Conservation (phyloP, 37 sponge, comb jelly and placozoan species). For the Tethya wilhelma region DNA sequence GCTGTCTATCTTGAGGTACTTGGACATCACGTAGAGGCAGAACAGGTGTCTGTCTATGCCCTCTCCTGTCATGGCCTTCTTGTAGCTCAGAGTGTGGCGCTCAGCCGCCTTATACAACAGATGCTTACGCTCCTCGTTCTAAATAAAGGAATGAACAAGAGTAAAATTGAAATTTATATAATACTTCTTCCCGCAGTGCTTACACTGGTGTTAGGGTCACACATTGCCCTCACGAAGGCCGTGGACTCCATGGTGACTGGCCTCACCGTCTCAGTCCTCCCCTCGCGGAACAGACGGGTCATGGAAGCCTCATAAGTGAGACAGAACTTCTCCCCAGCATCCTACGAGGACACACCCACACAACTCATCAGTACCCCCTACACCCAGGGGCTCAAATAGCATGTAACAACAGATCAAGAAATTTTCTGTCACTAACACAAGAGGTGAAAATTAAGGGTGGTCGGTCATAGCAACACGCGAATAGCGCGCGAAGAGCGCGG, state of each 20-base stretch:
- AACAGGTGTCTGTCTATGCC: slow-evolving; percentile 97
- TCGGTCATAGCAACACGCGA: too few relatives aligned
- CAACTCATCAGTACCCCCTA: too few relatives aligned
- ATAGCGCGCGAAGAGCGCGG: too few relatives aligned
- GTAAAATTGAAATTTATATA: too few relatives aligned
- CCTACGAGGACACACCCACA: too few relatives aligned
- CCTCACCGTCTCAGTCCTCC: slow-evolving; percentile 98
- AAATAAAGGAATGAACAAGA: too few relatives aligned
- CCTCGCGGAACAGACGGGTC: slow-evolving; percentile 91
- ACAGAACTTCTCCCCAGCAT: slow-evolving; percentile 80
- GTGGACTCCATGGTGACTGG: slow-evolving; percentile 82
- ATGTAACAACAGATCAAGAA: too few relatives aligned
- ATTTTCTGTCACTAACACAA: too few relatives aligned
- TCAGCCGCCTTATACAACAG: slow-evolving; percentile 74
- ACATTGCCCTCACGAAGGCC: slow-evolving; percentile 87
- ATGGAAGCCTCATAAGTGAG: slow-evolving; percentile 98
- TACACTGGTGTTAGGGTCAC: slow-evolving; percentile 61
- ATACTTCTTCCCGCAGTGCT: too few relatives aligned
- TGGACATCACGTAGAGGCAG: slow-evolving; percentile 93
- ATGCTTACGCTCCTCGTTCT: slow-evolving; percentile 76
- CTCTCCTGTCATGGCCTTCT: slow-evolving; percentile 91
- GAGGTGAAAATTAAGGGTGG: too few relatives aligned
- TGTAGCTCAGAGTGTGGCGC: slow-evolving; percentile 72
- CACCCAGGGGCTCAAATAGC: too few relatives aligned
- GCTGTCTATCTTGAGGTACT: slow-evolving; percentile 77